Conservation (phyloP, 2,113 vertebrate genomes). For the Sebastes schlegelii region DNA sequence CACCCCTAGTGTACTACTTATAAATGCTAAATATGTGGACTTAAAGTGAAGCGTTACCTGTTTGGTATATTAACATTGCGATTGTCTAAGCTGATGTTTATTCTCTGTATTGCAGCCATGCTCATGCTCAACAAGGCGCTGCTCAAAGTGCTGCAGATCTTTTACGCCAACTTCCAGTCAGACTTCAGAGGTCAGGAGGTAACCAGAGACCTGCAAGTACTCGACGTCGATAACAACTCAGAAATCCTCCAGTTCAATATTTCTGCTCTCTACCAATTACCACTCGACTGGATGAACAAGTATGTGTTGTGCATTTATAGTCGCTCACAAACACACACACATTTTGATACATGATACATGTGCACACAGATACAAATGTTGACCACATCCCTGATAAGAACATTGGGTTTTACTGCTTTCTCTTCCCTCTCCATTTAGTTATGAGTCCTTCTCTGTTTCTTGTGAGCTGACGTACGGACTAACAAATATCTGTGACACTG, state of each 20-base stretch:
- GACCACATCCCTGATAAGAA: neutral
- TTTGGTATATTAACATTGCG: neutral
- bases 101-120: slow-evolving; percentile 60
- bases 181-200: slow-evolving; percentile 63
- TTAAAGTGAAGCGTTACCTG: neutral
- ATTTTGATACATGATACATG: neutral
- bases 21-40: neutral
- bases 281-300: slow-evolving; percentile 67
- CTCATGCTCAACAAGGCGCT: slow-evolving; percentile 72
- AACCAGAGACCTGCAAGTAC: neutral
- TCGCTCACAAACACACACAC: neutral
- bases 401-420: neutral
- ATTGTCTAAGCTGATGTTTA: neutral
- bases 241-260: slow-evolving; percentile 77
- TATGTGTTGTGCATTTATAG: slow-evolving; percentile 41
- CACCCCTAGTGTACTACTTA: neutral
- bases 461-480: slow-evolving; percentile 70
- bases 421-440: slow-evolving; percentile 56
- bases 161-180: slow-evolving; percentile 81
- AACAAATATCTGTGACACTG: slow-evolving; percentile 66
- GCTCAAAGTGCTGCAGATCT: slow-evolving; percentile 73
- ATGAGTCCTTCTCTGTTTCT: slow-evolving; percentile 78
- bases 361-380: neutral
- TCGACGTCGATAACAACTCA: slow-evolving; percentile 38
- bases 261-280: slow-evolving; percentile 74